phyloP scores from a whole-genome alignment of 2,113 vertebrate genomes.

The Vanacampus margaritifer region DNA sequence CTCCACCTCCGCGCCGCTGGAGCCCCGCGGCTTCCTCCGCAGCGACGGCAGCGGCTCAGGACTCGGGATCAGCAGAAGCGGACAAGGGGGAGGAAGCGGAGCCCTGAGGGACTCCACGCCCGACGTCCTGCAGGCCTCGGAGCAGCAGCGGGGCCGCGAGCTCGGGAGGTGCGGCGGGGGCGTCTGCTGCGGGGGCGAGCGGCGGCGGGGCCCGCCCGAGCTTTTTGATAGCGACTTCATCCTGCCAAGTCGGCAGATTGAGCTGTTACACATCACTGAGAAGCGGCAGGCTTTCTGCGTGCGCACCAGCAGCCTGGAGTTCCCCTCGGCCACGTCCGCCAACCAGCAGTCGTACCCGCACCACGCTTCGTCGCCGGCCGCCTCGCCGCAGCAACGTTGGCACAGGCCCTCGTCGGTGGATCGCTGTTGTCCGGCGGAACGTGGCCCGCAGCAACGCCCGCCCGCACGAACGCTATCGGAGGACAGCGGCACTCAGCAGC shows the following conservation, averaged over 20 bases:
- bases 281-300: slow-evolving; percentile 87
- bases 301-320: slow-evolving; percentile 87
- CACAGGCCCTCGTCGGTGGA: slow-evolving; percentile 78
- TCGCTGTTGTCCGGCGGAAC: slow-evolving; percentile 66
- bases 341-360: slow-evolving; percentile 63
- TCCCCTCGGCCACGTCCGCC: slow-evolving; percentile 69
- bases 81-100: slow-evolving; percentile 35
- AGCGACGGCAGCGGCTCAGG: slow-evolving; percentile 56
- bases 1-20: slow-evolving; percentile 56
- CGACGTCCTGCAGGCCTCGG: slow-evolving; percentile 79
- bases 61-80: slow-evolving; percentile 30
- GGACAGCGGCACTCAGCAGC: slow-evolving; percentile 77
- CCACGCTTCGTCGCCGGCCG: slow-evolving; percentile 55
- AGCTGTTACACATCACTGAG: slow-evolving; percentile 85
- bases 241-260: slow-evolving; percentile 86
- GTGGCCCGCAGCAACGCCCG: slow-evolving; percentile 36
- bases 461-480: slow-evolving; percentile 70
- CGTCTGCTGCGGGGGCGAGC: slow-evolving; percentile 37
- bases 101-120: slow-evolving; percentile 74
- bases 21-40: slow-evolving; percentile 47
- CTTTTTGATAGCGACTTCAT: slow-evolving; percentile 87
- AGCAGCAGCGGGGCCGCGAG: slow-evolving; percentile 50
- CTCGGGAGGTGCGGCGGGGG: slow-evolving; percentile 29
- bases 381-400: slow-evolving; percentile 59
- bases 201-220: slow-evolving; percentile 52